These are phyloP conservation scores for Solea solea DNA, from an alignment of 2,113 vertebrate species.

Conservation along the genomic window DNA sequence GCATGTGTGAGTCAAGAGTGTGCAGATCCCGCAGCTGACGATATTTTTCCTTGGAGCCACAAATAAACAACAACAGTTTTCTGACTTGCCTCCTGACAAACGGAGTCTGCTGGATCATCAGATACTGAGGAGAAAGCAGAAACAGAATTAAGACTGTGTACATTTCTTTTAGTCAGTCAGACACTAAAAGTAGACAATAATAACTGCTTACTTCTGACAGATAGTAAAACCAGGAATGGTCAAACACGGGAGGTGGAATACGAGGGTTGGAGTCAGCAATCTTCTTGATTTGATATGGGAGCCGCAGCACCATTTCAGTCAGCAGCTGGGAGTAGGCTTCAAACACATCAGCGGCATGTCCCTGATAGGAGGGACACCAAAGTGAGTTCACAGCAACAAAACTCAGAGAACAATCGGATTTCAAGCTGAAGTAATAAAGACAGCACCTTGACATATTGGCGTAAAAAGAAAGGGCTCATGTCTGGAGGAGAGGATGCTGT, in stretches of 20 bases:
- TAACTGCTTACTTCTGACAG: conserved; percentile 89
- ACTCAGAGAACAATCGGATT: background rate
- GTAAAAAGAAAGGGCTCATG: conserved; percentile 98
- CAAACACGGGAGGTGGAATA: conserved; percentile 94
- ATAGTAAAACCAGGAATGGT: conserved; percentile 99
- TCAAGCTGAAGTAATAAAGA: background rate
- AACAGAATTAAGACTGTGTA: background rate
- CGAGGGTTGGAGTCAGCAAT: conserved; percentile 95
- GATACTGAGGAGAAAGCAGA: conserved; percentile 82
- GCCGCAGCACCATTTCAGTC: conserved; percentile 96
- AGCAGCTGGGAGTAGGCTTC: conserved; percentile 98
- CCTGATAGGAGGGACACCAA: conserved; percentile 75
- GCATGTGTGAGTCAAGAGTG: conserved; percentile 93
- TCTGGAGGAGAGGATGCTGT: conserved; percentile 94
- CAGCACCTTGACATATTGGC: conserved; percentile 96
- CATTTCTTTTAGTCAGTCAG: background rate
- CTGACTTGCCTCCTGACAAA: conserved; percentile 97
- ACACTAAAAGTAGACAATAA: background rate
- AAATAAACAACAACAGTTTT: conserved; percentile 97
- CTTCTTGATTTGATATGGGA: conserved; percentile 99
- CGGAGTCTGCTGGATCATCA: conserved; percentile 99
- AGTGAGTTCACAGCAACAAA: background rate
- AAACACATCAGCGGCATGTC: conserved; percentile 97
- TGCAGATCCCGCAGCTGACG: conserved; percentile 96
- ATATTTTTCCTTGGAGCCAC: conserved; percentile 98